Percentiles rank a stretch among this genome's conserved stretches.
Conservation (phyloP, 2,888 invertebrate genomes). For the Thysanoteuthis rhombus region DNA sequence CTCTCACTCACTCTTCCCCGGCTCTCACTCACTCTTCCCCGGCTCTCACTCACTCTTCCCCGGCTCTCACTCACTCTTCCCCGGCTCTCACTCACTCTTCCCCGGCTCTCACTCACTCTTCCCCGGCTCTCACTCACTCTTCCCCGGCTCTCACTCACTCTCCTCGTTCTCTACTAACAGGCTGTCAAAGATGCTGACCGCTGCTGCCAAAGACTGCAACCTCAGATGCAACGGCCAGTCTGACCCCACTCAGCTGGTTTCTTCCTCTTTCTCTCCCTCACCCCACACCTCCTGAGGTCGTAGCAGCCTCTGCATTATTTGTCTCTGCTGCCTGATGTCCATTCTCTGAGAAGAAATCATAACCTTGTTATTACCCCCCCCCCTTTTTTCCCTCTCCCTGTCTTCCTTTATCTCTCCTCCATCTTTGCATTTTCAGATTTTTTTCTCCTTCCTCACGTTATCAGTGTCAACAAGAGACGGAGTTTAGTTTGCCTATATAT, state of each 20-base stretch:
- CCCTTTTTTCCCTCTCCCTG: not conserved
- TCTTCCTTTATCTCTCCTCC: not conserved
- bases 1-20: not conserved
- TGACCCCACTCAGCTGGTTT: not conserved
- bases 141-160: not conserved
- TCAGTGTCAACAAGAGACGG: no score
- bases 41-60: not conserved
- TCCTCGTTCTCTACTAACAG: not conserved
- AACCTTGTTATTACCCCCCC: not conserved
- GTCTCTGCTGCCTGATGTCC: not conserved
- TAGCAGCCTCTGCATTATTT: not conserved
- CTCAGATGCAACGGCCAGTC: not conserved
- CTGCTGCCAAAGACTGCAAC: slow-evolving; percentile 12
- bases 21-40: not conserved
- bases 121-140: not conserved
- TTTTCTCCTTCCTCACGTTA: not conserved
- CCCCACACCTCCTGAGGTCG: no score
- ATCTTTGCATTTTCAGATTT: not conserved
- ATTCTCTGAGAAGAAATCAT: not conserved
- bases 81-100: not conserved
- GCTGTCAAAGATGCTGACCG: not conserved
- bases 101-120: not conserved
- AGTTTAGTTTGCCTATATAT: no score
- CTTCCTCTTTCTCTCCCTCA: not conserved
- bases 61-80: not conserved